Percentiles rank a stretch among this genome's conserved stretches.
These are phyloP conservation scores for Leucania comma DNA, from an alignment of 2,888 invertebrate genomes.

Conservation along the genomic window DNA sequence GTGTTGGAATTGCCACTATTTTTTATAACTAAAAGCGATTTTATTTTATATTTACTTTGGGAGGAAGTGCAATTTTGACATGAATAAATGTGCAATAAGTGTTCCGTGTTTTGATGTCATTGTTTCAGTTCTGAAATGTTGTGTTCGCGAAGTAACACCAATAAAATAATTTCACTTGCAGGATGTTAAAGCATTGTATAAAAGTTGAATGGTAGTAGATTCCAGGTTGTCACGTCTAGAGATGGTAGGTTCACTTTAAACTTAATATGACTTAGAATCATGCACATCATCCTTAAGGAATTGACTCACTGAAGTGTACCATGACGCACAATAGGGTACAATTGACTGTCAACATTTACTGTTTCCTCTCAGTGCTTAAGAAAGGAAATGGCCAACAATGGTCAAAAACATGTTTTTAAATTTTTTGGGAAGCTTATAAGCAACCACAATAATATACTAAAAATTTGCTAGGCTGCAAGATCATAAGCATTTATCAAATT, in stretches of 20 bases:
- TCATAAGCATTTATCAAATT: conserved; percentile 5
- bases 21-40: conserved; percentile 45
- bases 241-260: conserved; percentile 44
- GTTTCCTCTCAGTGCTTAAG: background rate
- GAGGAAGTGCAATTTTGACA: conserved; percentile 69
- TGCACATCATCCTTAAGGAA: conserved; percentile 40
- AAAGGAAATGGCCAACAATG: background rate
- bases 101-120: conserved; percentile 29
- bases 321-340: background rate
- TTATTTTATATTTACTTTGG: conserved; percentile 55
- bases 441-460: background rate
- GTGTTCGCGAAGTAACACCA: conserved; percentile 36
- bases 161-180: conserved; percentile 35
- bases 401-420: background rate
- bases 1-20: conserved; percentile 67
- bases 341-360: background rate
- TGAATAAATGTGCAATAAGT: conserved; percentile 66
- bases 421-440: background rate
- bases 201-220: conserved; percentile 34
- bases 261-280: conserved; percentile 32
- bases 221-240: conserved; percentile 35
- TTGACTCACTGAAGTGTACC: conserved; percentile 23
- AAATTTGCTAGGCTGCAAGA: background rate
- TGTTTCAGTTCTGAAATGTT: conserved; percentile 59
- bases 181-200: conserved; percentile 29